Base-by-base conservation (phyloP, 2,888 invertebrate genomes). In the Crepidodera aurea region DNA sequence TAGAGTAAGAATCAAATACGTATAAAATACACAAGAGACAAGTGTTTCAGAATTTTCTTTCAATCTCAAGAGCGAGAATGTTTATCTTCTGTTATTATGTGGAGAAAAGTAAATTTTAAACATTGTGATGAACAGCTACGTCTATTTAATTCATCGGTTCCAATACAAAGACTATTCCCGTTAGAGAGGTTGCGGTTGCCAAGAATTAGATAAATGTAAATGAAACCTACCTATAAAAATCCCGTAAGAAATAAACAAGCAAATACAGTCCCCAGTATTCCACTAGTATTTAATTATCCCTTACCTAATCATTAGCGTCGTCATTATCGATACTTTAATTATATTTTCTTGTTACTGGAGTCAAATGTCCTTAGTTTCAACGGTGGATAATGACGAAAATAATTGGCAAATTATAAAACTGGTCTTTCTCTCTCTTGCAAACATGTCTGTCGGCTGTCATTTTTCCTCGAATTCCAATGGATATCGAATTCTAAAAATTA, bases 321-420 rank as follows among this genome's bases (percentile, higher is more conserved):
- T 62, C 51, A 62, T 54, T 62, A 34, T 53, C 37, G 56, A 57
- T 62, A 46, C 62, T 40, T 57, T 51, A 62, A 62, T 62, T 56
- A 61, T 55, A 39, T 57, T 62, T 62, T 34, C 56, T 46, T 44
- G 56, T 56, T 48, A 56, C 48, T 54, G 42, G 44, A 27, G 51
- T 42, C 51, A 37, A 60, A 53, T 37, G 59, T 61, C 56, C 48
- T 55, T 32, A 40, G 44, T 56, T 37, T 29, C 44, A 51, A 44
- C 51, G 51, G 32, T 46, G 51, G 34, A 62, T 62, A 62, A 62
- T 62, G 57, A 62, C 44, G 39, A 62, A 60, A 56, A 64, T 60
- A 64, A 64, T 71, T 68, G 66, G 62, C 60, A 60, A 62, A 64
- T 63, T 66, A 57, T 40, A 60, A 60, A 65, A 57, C 54, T 46